Base-by-base conservation (phyloP, 2,113 vertebrate genomes). In the Pteruthius melanotis region DNA sequence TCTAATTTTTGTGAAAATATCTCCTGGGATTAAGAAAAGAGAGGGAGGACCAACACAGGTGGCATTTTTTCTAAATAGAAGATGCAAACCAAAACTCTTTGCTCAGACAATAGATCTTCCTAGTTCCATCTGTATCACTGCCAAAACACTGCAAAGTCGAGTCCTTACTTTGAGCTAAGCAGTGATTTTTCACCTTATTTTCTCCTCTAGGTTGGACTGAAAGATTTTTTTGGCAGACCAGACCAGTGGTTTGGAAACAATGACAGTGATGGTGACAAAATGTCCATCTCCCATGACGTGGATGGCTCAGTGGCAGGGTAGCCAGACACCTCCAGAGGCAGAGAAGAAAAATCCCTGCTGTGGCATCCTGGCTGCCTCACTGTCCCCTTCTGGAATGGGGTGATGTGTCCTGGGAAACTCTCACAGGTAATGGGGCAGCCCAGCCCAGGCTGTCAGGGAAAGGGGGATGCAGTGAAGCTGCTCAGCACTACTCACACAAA, bases 241-340 rank as follows among this genome's bases (percentile, higher is more conserved):
- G 97, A 91, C 14, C 87, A 94, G 63, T 97, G 97, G 95, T 97
- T 97, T 90, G 96, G 95, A 72, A 95, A 45, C 37, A 96, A 90
- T 3, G 77, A 93, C 69, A 84, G 71, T 6, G 97, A 97, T 1
- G 93, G 96, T 56, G 97, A 97, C 94, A 96, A 92, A 78, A 88
- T 57, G 12, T 97, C 96, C 8, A n/a, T 97, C 45, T 97, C 94
- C 79, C 96, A 89, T 31, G 97, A 94, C 5, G 86, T 97, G 94
- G 97, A 90, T 2, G 97, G 96, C n/a, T 96, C 96, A 0, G 89
- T 97, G 87, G 93, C 95, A 8, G 98, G 92, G 4, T 92, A 89
- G 8, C 65, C 75, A 2, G 94, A 92, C 87, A 89, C 91, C 35
- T 96, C 71, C 47, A 20, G 97, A 12, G 96, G 95, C 39, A 96